Base-by-base conservation (phyloP, 2,888 invertebrate species). In the Syritta pipiens region DNA sequence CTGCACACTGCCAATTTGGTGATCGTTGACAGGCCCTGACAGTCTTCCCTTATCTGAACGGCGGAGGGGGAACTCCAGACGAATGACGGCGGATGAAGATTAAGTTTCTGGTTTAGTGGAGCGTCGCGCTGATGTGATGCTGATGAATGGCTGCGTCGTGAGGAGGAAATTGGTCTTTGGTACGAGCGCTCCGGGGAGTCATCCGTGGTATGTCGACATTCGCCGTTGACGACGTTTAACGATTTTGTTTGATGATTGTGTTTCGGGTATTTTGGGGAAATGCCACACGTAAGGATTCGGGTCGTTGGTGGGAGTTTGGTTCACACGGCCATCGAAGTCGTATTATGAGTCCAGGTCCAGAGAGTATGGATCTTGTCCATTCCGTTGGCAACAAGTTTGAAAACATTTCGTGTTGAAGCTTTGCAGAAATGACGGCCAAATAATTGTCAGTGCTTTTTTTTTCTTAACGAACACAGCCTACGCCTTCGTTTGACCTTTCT, bases 101-200 rank as follows among this genome's bases (percentile, higher is more conserved):
- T 79, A 79, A 79, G 35, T 79, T 79, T 79, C 44, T 79, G 74
- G 79, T 79, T 79, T 79, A 79, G 62, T 79, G 62, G 74, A 79
- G 60, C 77, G 65, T 60, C 28, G 1, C 26, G 1, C 42, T 26
- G 62, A 55, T 55, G 42, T 26, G 24, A 20, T 44, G n/a, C 51
- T 63, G 72, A 72, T 67, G 72, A 62, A 79, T 68, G 79, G 62
- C 9, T 44, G 62, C 68, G 74, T 79, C 79, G 74, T 79, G 74
- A 68, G 62, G 60, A 35, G 74, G 32, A 67, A 74, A 79, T 79
- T 67, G 42, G 46, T 17, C 9, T 14, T 22, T 17, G 12, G 28
- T 44, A 22, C 12, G 26, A 19, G 20, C 19, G 9, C 5, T 30
- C 30, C 30, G 42, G 32, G 42, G 42, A 20, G 48, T n/a, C n/a